Base-by-base conservation (phyloP, 2,888 invertebrate species). In the Agrochola circellaris region DNA sequence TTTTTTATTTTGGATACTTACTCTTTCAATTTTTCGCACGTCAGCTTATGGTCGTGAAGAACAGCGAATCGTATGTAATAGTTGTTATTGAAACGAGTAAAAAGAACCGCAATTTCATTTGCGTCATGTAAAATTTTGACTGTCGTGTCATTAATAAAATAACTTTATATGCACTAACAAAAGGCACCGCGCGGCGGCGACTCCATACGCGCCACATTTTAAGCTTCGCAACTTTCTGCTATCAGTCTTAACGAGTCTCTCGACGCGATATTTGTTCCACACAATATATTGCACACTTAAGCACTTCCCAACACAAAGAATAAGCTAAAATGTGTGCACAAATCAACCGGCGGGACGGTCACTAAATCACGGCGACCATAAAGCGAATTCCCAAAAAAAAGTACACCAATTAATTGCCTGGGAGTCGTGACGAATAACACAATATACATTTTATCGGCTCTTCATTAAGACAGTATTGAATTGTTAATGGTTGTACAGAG, bases 401-500 rank as follows among this genome's bases (percentile, higher is more conserved):
- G 92, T 92, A 91, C 85, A 87, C 85, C 92, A 94, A 96, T 95
- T 96, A 96, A 96, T 96, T 95, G 93, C 94, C 86, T 89, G 86
- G 90, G 91, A 91, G 91, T 92, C 92, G 93, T 95, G 95, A 95
- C 93, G 95, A 94, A 95, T 93, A 92, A 91, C 93, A 93, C 95
- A 93, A 94, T 96, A 95, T 95, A 95, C 94, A 95, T 96, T 95
- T 96, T 96, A 96, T 96, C 95, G 91, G 92, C 92, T 95, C 94
- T 94, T 95, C 95, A 96, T 96, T 96, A 95, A 94, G 95, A 92
- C 90, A 87, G 93, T 88, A 96, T 95, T 96, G 96, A 95, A 95
- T 94, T 94, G 94, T 96, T 96, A 96, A 96, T 96, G 96, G 94
- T 90, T 92, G 93, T 92, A 91, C 91, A 88, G 88, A 92, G 90